A percentile compares a stretch with the other conserved stretches of the same genome.
These are phyloP conservation scores for Hypolimnas misippus DNA, from an alignment of 2,888 invertebrate species.

Conservation along the genomic window DNA sequence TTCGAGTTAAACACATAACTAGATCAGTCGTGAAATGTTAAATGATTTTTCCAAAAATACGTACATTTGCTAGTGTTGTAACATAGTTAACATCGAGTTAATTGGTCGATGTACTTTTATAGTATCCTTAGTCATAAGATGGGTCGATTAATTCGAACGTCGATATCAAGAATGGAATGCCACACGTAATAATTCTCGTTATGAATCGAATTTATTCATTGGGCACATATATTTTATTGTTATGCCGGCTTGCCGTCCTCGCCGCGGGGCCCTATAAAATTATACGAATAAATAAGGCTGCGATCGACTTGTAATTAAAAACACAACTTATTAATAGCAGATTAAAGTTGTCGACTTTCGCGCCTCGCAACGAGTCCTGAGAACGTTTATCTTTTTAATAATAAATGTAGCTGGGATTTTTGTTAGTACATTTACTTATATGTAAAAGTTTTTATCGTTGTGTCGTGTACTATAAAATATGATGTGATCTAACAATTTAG, in stretches of 20 bases:
- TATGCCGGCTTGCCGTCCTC: slow-evolving; percentile 59
- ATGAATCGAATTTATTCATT: slow-evolving; percentile 80
- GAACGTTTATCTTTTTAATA: slow-evolving; percentile 15
- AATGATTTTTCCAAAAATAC: neutral
- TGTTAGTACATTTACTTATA: neutral
- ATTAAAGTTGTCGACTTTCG: slow-evolving; percentile 79
- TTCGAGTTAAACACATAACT: too few species aligned
- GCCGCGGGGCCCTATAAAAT: slow-evolving; percentile 82
- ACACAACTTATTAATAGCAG: slow-evolving; percentile 82
- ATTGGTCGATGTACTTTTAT: slow-evolving; percentile 8
- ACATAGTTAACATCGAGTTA: neutral
- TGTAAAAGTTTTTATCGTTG: too few species aligned
- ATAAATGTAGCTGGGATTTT: slow-evolving; percentile 16
- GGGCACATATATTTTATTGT: slow-evolving; percentile 75
- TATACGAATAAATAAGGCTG: slow-evolving; percentile 80
- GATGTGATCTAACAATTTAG: too few species aligned
- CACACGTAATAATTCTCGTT: slow-evolving; percentile 76
- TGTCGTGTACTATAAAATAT: too few species aligned
- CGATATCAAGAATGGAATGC: slow-evolving; percentile 64
- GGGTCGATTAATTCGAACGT: slow-evolving; percentile 49
- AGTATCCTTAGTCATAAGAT: slow-evolving; percentile 23
- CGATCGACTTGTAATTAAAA: slow-evolving; percentile 80
- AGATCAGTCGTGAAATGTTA: neutral
- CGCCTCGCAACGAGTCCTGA: slow-evolving; percentile 52
- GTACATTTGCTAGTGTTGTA: slow-evolving; percentile 7